Evolutionary conservation across 1,140 invertebrate species (phyloP), one percentile per base, ranked within the genome.

Genomic region (Caenorhabditis inopinata): DNA sequence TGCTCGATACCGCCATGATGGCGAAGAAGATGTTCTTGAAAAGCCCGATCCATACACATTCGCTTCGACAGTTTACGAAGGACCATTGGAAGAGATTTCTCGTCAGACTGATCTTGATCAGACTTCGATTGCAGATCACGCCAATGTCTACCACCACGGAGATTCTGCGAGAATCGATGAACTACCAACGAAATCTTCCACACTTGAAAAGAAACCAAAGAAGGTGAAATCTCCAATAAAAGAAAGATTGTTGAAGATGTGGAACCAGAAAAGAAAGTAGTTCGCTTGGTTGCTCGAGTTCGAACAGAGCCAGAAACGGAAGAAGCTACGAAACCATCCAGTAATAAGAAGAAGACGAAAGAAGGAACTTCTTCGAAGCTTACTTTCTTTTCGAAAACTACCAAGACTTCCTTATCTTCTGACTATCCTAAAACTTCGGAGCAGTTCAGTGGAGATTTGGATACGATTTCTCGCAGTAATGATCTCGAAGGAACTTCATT

Each of bases 271-370:
- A n/a, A 53, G 49, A 53, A n/a, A n/a, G n/a, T n/a, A n/a, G n/a
- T n/a, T n/a, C n/a, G n/a, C n/a, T n/a, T n/a, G n/a, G n/a, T 89
- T 89, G 35, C 88, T 42, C 38, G 38, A 5, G 14, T 42, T 42
- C 38, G 14, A 42, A 5, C 38, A n/a, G n/a, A n/a, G n/a, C n/a
- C n/a, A n/a, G n/a, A n/a, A n/a, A n/a, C n/a, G n/a, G n/a, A n/a
- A n/a, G n/a, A n/a, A n/a, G n/a, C n/a, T n/a, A n/a, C n/a, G n/a
- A n/a, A n/a, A n/a, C n/a, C n/a, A n/a, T n/a, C n/a, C n/a, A n/a
- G n/a, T n/a, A n/a, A n/a, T n/a, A n/a, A n/a, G n/a, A n/a, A n/a
- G n/a, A n/a, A n/a, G n/a, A n/a, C n/a, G n/a, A n/a, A n/a, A n/a
- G n/a, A n/a, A n/a, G n/a, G n/a, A n/a, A n/a, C n/a, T n/a, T n/a